These are phyloP conservation scores for Brachyptera risi DNA, from an alignment of 2,888 invertebrate genomes.

Conservation along the genomic window DNA sequence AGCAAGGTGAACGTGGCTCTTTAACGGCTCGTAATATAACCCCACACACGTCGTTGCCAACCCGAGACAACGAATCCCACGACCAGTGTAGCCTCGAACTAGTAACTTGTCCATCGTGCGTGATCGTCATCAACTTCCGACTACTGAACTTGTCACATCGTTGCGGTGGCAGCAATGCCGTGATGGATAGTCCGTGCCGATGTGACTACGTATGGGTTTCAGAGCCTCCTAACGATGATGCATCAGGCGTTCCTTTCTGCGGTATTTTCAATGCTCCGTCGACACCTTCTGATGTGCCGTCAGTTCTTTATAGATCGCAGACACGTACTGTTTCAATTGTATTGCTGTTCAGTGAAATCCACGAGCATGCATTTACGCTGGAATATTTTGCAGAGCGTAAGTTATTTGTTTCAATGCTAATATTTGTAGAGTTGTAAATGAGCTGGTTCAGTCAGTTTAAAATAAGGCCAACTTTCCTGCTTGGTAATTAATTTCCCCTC, in stretches of 20 bases:
- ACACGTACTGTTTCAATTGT: slow-evolving; percentile 57
- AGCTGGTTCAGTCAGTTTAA: too few species aligned
- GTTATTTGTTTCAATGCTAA: slow-evolving; percentile 35
- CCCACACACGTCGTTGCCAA: background rate
- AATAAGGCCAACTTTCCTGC: too few species aligned
- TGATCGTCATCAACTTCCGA: slow-evolving; percentile 53
- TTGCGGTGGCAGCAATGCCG: slow-evolving; percentile 42
- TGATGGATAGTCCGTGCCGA: slow-evolving; percentile 43
- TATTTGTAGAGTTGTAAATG: too few species aligned
- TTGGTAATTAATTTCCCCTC: too few species aligned
- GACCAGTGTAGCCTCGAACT: slow-evolving; percentile 61
- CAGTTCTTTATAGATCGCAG: slow-evolving; percentile 54
- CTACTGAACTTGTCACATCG: slow-evolving; percentile 45
- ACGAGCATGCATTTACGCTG: slow-evolving; percentile 58
- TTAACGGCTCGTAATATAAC: slow-evolving; percentile 42
- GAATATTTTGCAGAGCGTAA: slow-evolving; percentile 62
- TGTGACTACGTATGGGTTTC: slow-evolving; percentile 63
- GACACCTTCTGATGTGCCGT: background rate
- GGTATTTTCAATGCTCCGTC: slow-evolving; percentile 43
- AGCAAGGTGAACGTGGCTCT: slow-evolving; percentile 43
- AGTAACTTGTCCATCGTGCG: slow-evolving; percentile 66
- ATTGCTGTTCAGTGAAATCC: slow-evolving; percentile 54
- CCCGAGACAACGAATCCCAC: slow-evolving; percentile 31
- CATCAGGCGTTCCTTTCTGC: slow-evolving; percentile 58
- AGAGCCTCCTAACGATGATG: slow-evolving; percentile 60